Evolutionary conservation across 2,888 invertebrate genomes (phyloP).

Genomic region (Phyllotreta cruciferae): DNA sequence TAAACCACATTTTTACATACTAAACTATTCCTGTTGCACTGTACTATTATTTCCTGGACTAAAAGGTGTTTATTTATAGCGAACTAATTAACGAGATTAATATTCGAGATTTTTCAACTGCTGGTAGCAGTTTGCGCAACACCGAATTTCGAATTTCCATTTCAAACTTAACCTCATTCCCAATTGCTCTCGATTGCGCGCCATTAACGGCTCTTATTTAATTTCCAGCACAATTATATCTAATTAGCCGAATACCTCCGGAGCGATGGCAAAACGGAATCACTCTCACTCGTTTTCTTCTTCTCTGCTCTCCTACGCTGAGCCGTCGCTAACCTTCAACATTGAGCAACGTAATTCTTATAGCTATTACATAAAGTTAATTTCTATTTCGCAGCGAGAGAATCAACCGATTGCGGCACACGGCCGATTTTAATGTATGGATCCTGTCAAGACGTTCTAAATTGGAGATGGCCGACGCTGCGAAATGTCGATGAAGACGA

Average conservation of each 20-base stretch:
- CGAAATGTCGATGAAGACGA: no score
- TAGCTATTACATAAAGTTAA: conserved; percentile 4
- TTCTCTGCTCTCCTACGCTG: conserved; percentile 3
- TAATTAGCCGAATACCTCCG: conserved; percentile 9
- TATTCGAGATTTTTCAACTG: no score
- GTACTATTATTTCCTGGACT: no score
- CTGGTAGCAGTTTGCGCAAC: background rate
- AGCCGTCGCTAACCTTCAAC: conserved; percentile 10
- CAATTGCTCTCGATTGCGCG: conserved; percentile 2
- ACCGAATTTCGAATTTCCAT: conserved; percentile 9
- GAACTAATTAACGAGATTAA: no score
- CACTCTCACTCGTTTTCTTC: conserved; percentile 8
- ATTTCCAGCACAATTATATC: background rate
- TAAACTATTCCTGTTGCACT: no score
- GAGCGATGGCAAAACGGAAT: background rate
- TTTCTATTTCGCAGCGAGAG: conserved; percentile 3
- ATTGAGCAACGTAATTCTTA: background rate
- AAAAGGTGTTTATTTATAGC: no score
- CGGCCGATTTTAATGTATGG: no score
- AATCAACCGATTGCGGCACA: background rate
- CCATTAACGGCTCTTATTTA: conserved; percentile 3
- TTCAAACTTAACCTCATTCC: conserved; percentile 9
- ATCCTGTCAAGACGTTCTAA: no score
- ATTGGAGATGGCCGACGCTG: no score
- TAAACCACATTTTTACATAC: no score